Base-by-base conservation (phyloP, 2,888 invertebrate species). In the Miltochrista miniata region DNA sequence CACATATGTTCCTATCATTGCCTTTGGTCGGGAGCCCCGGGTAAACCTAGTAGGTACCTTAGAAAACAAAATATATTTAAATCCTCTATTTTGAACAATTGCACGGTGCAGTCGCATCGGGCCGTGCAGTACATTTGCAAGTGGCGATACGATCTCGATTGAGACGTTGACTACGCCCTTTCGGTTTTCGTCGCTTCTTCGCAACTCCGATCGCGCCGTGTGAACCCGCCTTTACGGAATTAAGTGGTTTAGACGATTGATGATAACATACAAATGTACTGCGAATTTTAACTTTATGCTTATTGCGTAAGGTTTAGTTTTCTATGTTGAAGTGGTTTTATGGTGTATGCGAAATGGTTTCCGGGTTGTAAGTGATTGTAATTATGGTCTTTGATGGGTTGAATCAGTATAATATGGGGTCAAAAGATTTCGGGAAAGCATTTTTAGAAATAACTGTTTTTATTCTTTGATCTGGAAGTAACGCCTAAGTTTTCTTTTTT, bases 141-240 rank as follows among this genome's bases (percentile, higher is more conserved):
- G 53, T 56, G 53, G 36, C 56, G 72, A 74, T 72, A 70, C 46
- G 45, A 74, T 74, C 74, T 52, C 59, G 59, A 74, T 70, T 73
- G 69, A 74, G 69, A 56, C 69, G 61, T 74, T 64, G 66, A 57
- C 46, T 40, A 47, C 61, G 64, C 64, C 61, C 54, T 51, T 56
- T 54, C 50, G 56, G 54, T 45, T 61, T 58, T 62, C 56, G 61
- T 46, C 60, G 63, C 54, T 56, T 54, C 55, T 46, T 61, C 44
- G 42, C 48, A 55, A 51, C 54, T 47, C 18, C 42, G 33, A 43
- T 43, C 44, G 50, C 50, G 52, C 54, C 47, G 63, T 67, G 63
- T 69, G 67, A 67, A 64, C 46, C 51, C 62, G 56, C 60, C 64
- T 69, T 69, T 62, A 62, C 56, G 5, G 64, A 68, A 67, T 68